Evolutionary conservation across 2,888 invertebrate genomes (phyloP).

Genomic region (Uropetala carovei): DNA sequence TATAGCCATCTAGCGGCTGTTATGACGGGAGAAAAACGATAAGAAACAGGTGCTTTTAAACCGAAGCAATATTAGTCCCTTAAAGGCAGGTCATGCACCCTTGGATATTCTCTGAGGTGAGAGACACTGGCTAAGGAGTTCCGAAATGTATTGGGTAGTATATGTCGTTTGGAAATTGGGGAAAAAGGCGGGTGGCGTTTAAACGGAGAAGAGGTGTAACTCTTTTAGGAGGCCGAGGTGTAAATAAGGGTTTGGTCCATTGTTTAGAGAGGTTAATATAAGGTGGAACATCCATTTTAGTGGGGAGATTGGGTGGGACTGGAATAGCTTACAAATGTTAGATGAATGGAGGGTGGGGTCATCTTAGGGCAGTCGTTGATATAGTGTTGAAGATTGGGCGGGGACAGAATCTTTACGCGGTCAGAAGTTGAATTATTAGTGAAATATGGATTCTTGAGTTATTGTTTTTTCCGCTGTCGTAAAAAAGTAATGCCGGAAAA

Average conservation of each 20-base stretch:
- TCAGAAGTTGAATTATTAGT: no score
- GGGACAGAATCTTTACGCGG: no score
- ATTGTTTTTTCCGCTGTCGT: no score
- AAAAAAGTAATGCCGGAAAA: no score
- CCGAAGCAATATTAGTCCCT: background rate
- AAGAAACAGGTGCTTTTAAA: background rate
- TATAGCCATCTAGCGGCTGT: background rate
- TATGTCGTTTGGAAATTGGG: background rate
- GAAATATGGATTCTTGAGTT: no score
- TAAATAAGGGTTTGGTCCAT: background rate
- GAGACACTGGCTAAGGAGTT: background rate
- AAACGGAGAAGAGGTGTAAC: background rate
- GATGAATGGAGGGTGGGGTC: no score
- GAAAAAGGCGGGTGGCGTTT: background rate
- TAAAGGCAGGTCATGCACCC: slow-evolving; percentile 8
- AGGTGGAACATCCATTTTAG: no score
- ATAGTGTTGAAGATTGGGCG: no score
- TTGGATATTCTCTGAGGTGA: background rate
- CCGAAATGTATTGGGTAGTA: background rate
- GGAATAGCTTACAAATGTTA: no score
- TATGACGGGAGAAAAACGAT: background rate
- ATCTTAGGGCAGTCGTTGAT: no score
- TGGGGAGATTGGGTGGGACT: no score
- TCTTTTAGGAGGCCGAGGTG: background rate
- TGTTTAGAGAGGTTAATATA: background rate